These are phyloP conservation scores for Halictus quadricinctus DNA, from an alignment of 2,888 invertebrate species.

Conservation along the genomic window DNA sequence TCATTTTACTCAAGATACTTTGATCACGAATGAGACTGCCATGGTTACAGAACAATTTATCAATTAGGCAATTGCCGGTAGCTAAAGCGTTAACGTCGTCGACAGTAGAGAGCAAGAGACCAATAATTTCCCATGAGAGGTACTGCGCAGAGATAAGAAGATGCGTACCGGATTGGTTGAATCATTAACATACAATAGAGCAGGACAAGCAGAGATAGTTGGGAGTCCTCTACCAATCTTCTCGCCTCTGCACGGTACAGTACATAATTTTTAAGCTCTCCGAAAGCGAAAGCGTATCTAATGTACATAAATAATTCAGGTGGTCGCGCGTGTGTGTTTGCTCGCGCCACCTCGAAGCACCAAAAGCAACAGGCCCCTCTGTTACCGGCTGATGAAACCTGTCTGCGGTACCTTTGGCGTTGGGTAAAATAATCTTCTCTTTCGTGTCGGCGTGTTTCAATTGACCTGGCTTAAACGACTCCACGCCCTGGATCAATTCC, in stretches of 20 bases:
- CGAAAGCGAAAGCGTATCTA: conserved; percentile 46
- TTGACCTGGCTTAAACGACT: conserved; percentile 89
- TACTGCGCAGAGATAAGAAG: not conserved
- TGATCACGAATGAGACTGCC: not conserved
- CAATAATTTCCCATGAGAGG: conserved; percentile 34
- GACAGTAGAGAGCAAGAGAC: conserved; percentile 17
- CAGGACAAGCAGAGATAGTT: not conserved
- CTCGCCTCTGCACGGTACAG: not conserved
- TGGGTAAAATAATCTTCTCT: conserved; percentile 93
- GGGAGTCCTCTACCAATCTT: not conserved
- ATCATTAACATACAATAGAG: not conserved
- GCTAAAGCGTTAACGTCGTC: conserved; percentile 24
- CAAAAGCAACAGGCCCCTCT: conserved; percentile 34
- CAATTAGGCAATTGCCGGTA: not conserved
- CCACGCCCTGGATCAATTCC: conserved; percentile 90
- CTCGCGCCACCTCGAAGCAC: conserved; percentile 33
- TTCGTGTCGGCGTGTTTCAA: conserved; percentile 91
- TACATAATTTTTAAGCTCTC: conserved; percentile 18
- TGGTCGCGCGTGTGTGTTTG: not conserved
- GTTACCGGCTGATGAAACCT: conserved; percentile 13
- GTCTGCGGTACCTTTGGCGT: conserved; percentile 88
- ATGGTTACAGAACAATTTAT: not conserved
- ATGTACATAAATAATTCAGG: conserved; percentile 7
- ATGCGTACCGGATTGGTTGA: not conserved
- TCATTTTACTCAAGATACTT: not conserved